Evolutionary conservation across 2,888 invertebrate genomes (phyloP).

Genomic region (Phaonia tiefii): DNA sequence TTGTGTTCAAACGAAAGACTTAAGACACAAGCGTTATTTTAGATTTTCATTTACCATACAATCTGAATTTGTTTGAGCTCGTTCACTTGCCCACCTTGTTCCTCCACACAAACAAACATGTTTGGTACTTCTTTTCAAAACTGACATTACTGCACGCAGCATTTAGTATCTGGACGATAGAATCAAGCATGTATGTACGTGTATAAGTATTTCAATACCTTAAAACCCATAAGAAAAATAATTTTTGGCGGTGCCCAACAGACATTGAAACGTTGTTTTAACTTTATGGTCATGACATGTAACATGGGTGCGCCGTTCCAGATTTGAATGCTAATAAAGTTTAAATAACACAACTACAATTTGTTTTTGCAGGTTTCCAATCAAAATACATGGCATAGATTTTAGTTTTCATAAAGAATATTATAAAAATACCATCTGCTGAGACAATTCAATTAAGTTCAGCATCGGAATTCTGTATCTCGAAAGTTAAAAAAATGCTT

Average conservation of each 20-base stretch:
- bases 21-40: slow-evolving; percentile 71
- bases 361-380: no score
- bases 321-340: slow-evolving; percentile 25
- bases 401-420: no score
- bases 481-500: no score
- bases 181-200: slow-evolving; percentile 59
- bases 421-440: no score
- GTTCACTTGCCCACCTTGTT: background rate
- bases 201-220: slow-evolving; percentile 4
- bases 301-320: slow-evolving; percentile 56
- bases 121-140: slow-evolving; percentile 30
- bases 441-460: no score
- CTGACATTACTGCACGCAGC: slow-evolving; percentile 57
- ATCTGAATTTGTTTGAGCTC: slow-evolving; percentile 44
- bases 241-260: slow-evolving; percentile 12
- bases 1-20: slow-evolving; percentile 72
- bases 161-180: slow-evolving; percentile 42
- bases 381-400: no score
- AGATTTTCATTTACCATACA: slow-evolving; percentile 9
- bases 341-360: background rate
- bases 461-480: no score
- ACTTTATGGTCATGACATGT: slow-evolving; percentile 10
- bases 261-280: slow-evolving; percentile 13
- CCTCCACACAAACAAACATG: slow-evolving; percentile 38
- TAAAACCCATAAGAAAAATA: slow-evolving; percentile 36